These are phyloP conservation scores for Drosophila longiperda DNA, from an alignment of 2,888 invertebrate species.

Conservation along the genomic window DNA sequence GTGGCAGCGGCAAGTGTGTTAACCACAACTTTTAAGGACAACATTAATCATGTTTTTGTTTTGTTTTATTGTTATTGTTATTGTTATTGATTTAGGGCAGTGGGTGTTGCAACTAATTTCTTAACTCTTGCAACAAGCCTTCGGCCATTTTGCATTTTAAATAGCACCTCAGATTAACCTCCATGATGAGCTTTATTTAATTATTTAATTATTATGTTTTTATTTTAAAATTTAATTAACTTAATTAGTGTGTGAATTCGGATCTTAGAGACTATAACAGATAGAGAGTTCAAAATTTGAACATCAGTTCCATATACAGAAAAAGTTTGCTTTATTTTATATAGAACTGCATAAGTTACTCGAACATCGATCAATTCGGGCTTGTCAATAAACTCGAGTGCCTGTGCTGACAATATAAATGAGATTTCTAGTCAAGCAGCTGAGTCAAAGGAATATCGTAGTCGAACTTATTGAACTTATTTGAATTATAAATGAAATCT, in stretches of 20 bases:
- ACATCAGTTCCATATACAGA: not conserved
- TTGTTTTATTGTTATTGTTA: conserved; percentile 1
- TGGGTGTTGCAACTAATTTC: conserved; percentile 1
- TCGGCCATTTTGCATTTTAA: not conserved
- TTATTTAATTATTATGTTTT: not conserved
- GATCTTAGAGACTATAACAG: no score
- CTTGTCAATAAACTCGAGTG: not conserved
- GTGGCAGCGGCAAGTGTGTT: conserved; percentile 25
- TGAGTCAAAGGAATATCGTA: not conserved
- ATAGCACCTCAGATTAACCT: not conserved
- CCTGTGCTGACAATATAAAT: not conserved
- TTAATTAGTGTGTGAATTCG: not conserved
- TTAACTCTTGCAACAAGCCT: not conserved
- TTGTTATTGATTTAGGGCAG: not conserved
- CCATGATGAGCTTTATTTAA: not conserved
- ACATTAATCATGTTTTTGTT: conserved; percentile 14
- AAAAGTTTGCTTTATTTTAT: not conserved
- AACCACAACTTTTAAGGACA: conserved; percentile 29
- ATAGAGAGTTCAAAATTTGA: no score
- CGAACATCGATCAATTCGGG: not conserved
- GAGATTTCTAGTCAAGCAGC: not conserved
- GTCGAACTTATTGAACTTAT: not conserved
- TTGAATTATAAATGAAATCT: not conserved
- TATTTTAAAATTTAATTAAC: not conserved
- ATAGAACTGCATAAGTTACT: no score